Evolutionary conservation across 1,140 invertebrate genomes (phyloP).

Genomic region (Geopemphigus sp.): DNA sequence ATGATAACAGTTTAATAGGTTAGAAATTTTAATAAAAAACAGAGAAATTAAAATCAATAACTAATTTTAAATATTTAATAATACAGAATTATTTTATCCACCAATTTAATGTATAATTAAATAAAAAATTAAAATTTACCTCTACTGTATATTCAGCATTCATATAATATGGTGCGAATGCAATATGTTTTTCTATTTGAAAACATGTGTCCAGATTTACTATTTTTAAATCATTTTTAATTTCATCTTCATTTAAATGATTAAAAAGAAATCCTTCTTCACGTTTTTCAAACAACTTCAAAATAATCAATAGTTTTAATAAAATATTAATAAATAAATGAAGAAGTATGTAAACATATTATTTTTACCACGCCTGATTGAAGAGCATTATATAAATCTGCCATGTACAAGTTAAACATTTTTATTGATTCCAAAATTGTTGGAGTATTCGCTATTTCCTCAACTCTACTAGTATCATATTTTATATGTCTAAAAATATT

Average conservation of each 20-base stretch:
- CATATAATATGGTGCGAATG: constrained; percentile 44
- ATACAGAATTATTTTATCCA: no score
- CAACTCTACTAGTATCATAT: background rate
- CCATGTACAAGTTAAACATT: constrained; percentile 24
- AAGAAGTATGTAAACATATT: background rate
- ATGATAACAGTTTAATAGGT: no score
- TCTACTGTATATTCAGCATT: background rate
- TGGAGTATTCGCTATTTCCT: background rate
- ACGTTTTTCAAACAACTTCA: constrained; percentile 37
- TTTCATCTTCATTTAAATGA: background rate
- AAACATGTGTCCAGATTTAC: constrained; percentile 40
- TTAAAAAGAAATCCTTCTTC: constrained; percentile 46
- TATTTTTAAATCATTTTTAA: constrained; percentile 26
- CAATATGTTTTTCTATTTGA: constrained; percentile 40
- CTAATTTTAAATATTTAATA: no score
- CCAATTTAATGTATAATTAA: no score
- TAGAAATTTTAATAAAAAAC: no score
- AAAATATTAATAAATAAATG: background rate
- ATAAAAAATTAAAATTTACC: background rate
- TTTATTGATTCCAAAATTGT: background rate
- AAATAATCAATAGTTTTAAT: no score
- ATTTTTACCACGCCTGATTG: background rate
- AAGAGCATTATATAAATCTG: constrained; percentile 27
- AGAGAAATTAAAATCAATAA: no score
- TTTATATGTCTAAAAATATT: constrained; percentile 28